phyloP scores from a whole-genome alignment of 2,888 invertebrate species.

The Dorcus hopei region DNA sequence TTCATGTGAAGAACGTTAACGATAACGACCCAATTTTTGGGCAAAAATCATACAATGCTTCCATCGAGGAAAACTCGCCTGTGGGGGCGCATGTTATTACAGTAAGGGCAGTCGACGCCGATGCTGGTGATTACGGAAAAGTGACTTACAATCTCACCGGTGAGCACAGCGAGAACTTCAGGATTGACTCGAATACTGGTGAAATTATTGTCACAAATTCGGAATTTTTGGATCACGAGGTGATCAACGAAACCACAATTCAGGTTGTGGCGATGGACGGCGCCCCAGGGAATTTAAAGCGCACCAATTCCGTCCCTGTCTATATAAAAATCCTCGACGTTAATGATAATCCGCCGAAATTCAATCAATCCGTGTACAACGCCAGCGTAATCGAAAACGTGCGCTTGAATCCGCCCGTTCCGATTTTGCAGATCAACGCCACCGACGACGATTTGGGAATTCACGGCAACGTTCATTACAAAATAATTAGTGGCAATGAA shows the following conservation, averaged over 20 bases:
- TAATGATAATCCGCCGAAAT: constrained; percentile 86
- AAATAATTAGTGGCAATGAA: constrained; percentile 66
- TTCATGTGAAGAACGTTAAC: constrained; percentile 79
- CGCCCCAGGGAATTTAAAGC: constrained; percentile 66
- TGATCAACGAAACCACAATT: constrained; percentile 65
- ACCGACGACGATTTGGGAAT: constrained; percentile 76
- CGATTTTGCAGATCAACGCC: constrained; percentile 78
- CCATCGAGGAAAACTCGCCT: constrained; percentile 72
- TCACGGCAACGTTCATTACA: constrained; percentile 74
- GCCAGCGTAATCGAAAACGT: constrained; percentile 82
- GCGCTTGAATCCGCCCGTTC: constrained; percentile 74
- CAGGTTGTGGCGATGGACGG: constrained; percentile 80
- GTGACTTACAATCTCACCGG: constrained; percentile 76
- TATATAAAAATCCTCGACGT: constrained; percentile 75
- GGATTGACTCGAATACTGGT: constrained; percentile 68
- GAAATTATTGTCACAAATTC: constrained; percentile 72
- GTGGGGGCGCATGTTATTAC: constrained; percentile 69
- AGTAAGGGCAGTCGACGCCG: constrained; percentile 74
- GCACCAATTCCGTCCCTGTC: constrained; percentile 74
- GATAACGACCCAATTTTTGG: constrained; percentile 82
- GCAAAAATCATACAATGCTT: constrained; percentile 64
- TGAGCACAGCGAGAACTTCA: constrained; percentile 70
- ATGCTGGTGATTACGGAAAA: constrained; percentile 75
- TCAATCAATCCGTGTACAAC: constrained; percentile 72
- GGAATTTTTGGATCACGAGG: constrained; percentile 75